These are phyloP conservation scores for Sarcophaga variegata DNA, from an alignment of 2,888 invertebrate genomes.

Conservation along the genomic window DNA sequence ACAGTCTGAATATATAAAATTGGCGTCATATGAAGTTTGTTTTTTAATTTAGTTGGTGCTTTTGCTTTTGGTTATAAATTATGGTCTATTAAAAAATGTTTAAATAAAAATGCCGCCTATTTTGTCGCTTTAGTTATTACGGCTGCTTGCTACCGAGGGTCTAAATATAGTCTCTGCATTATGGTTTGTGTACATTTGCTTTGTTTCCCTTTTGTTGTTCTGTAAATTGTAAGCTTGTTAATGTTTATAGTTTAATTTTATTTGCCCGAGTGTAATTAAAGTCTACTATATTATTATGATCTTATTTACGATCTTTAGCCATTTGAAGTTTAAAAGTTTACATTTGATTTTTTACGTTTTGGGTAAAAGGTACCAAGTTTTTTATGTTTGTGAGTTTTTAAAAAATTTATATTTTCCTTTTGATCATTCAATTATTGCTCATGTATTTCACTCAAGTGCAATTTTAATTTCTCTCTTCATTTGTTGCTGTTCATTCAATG, in stretches of 20 bases:
- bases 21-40: background rate
- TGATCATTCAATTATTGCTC: constrained; percentile 45
- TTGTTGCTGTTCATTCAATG: background rate
- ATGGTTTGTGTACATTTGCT: too few species aligned
- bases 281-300: constrained; percentile 51
- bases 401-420: constrained; percentile 17
- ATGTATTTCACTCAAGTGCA: constrained; percentile 22
- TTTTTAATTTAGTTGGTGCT: background rate
- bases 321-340: background rate
- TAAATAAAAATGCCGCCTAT: background rate
- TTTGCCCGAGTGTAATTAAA: constrained; percentile 31
- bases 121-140: background rate
- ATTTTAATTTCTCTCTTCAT: background rate
- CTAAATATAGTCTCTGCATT: too few species aligned
- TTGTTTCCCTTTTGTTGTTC: too few species aligned
- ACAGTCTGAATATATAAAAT: background rate
- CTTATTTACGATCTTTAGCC: constrained; percentile 52
- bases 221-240: background rate
- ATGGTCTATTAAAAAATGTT: constrained; percentile 25
- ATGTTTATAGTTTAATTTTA: background rate
- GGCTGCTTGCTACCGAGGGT: too few species aligned
- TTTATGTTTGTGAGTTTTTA: constrained; percentile 5
- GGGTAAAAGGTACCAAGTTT: background rate
- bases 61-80: constrained; percentile 7
- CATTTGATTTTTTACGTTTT: background rate